Evolutionary conservation across 1,140 invertebrate genomes (phyloP), one percentile per base, ranked within the genome.

Genomic region (Vollenhovia emeryi): DNA sequence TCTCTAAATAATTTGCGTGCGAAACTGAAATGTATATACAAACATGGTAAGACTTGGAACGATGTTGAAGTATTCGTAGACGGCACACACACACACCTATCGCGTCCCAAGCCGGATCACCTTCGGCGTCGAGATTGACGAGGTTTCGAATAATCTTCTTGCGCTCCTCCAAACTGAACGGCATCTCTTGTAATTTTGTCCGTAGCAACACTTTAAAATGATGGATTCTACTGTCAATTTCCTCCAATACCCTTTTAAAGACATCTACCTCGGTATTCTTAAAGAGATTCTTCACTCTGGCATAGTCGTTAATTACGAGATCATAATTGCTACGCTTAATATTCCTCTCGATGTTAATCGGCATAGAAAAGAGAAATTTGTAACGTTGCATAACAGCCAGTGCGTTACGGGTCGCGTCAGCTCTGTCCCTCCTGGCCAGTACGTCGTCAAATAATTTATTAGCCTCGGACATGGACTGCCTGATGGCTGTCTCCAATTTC

Each of bases 231-330:
- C 96, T 96, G 92, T 99, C 99, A 15, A 99, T 98, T 95, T 99
- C 98, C 73, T 96, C 96, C 64, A 99, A 96, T 30, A 99, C 98
- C 95, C 97, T 97, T 91, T 97, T 97, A 89, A 98, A 98, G 13
- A 98, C 96, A 95, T 97, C 93, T 5, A 99, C 97, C 93, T 99
- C 98, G 40, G 98, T 99, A 94, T 99, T 98, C 86, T 98, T 97
- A 96, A 99, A 99, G 13, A 99, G 95, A 93, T 99, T 98, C 92
- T 99, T 99, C 5, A 99, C 99, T 91, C 99, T 96, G 0, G 98
- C 97, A 93, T 99, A 99, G 94, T 99, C 99, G 93, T 99, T 99
- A 73, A 99, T 99, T 27, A 99, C 98, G 30, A 99, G 96, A 94
- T 99, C 98, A 93, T 99, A 99, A 92, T 99, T 99, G 64, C 98